phyloP scores from a whole-genome alignment of 2,113 vertebrate species.

The Daphoenositta chrysoptera region DNA sequence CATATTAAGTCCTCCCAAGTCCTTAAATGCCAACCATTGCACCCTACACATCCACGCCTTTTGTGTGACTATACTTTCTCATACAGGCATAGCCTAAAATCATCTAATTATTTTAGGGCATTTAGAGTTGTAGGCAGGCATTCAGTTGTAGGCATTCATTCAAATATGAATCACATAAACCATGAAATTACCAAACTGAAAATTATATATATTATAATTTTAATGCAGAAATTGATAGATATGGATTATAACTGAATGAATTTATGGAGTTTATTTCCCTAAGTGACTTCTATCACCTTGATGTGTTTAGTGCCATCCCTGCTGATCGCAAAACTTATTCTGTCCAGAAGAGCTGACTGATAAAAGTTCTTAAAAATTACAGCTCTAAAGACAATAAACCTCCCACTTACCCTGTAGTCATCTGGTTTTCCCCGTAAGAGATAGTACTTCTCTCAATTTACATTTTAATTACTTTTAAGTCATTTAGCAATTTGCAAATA shows the following conservation, averaged over 20 bases:
- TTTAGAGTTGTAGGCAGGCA: background rate
- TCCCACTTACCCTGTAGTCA: background rate
- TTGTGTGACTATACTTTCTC: background rate
- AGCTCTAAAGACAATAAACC: background rate
- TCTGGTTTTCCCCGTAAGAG: background rate
- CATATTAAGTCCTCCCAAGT: background rate
- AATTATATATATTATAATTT: background rate
- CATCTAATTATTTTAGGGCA: background rate
- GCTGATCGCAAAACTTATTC: background rate
- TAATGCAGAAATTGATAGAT: background rate
- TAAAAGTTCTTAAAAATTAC: background rate
- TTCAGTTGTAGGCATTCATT: too few relatives aligned
- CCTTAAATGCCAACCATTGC: background rate
- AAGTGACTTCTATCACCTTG: background rate
- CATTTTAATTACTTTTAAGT: slow-evolving; percentile 29
- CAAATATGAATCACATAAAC: background rate
- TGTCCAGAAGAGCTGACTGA: background rate
- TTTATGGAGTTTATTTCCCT: background rate
- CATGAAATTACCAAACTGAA: background rate
- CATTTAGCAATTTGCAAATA: slow-evolving; percentile 8
- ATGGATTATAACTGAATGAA: background rate
- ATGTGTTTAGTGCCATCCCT: background rate
- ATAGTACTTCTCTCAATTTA: slow-evolving; percentile 2
- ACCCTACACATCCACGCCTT: background rate
- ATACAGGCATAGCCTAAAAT: background rate